Base-by-base conservation (phyloP, 2,888 invertebrate species). In the Bhutanitis thaidina region DNA sequence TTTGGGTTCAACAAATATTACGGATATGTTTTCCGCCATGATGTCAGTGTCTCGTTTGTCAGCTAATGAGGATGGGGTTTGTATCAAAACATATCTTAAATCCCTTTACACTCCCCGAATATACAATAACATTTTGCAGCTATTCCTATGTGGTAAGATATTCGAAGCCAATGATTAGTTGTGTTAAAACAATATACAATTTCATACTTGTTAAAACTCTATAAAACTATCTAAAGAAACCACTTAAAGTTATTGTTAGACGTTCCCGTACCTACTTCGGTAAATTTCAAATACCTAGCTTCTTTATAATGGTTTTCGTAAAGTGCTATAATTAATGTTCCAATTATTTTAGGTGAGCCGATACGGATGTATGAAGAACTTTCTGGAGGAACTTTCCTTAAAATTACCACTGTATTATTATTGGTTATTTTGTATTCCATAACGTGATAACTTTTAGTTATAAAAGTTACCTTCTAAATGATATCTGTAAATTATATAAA, bases 301-400 rank as follows among this genome's bases (percentile, higher is more conserved):
- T 56, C 52, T 53, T 54, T 47, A 48, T 56, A 58, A 55, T 56
- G 56, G 54, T 55, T 56, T 57, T 55, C 36, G 53, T 48, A 27
- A 51, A 53, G 49, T 44, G 44, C 53, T 53, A 43, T 57, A 52
- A 55, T 53, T 54, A 51, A 49, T 46, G 41, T 44, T 52, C 41
- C 37, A 49, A 47, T 55, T 57, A 53, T 44, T 35, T 40, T 36
- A 14, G 45, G 34, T 34, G 39, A 50, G 29, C 30, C 39, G 35
- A 27, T 37, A 43, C 35, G 25, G 53, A 43, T 51, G 37, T 49
- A 41, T 36, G 49, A 50, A 52, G 30, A 52, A 52, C 13, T 52
- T 52, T 34, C 16, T 10, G 32, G 8, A 20, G 38, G 38, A 52
- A 14, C 35, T 30, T 43, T 7, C 27, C 7, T 27, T 27, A 27